Conservation (phyloP, 2,113 vertebrate species). For the Cheilinus undulatus region DNA sequence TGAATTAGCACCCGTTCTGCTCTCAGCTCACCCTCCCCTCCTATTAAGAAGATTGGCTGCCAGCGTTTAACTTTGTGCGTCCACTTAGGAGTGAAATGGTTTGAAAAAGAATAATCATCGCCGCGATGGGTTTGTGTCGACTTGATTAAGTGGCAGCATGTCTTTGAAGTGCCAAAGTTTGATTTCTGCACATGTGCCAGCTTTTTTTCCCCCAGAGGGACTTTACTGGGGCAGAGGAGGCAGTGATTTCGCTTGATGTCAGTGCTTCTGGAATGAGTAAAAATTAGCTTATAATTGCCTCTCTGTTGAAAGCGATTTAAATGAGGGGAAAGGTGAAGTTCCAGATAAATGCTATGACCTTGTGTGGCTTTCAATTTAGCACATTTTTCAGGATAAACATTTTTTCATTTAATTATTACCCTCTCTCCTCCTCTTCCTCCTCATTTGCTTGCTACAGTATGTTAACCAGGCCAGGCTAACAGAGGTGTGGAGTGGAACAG, state of each 20-base stretch:
- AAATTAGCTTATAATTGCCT: constrained; percentile 54
- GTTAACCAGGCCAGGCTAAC: constrained; percentile 41
- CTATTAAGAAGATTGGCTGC: constrained; percentile 58
- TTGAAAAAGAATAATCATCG: constrained; percentile 23
- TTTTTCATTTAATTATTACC: neutral
- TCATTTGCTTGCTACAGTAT: constrained; percentile 21
- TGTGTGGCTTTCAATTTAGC: constrained; percentile 2
- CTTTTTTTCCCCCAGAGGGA: constrained; percentile 28
- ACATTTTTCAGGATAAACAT: constrained; percentile 14
- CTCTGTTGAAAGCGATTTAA: constrained; percentile 6
- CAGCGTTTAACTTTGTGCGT: constrained; percentile 54
- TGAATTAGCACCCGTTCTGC: constrained; percentile 45
- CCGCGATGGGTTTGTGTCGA: constrained; percentile 38
- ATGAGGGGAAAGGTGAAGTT: neutral
- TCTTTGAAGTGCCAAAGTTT: constrained; percentile 62
- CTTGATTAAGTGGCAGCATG: constrained; percentile 54
- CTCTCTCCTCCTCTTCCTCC: neutral
- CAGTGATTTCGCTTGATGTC: constrained; percentile 15
- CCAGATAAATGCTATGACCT: constrained; percentile 7
- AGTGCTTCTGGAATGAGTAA: constrained; percentile 21
- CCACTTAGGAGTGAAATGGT: constrained; percentile 49
- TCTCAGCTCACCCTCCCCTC: constrained; percentile 47
- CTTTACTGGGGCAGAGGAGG: constrained; percentile 20
- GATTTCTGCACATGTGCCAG: constrained; percentile 37
- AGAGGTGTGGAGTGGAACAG: constrained; percentile 61